Percentiles rank a stretch among this genome's conserved stretches.
These are phyloP conservation scores for Crossocerus cetratus DNA, from an alignment of 2,888 invertebrate genomes.

Conservation along the genomic window DNA sequence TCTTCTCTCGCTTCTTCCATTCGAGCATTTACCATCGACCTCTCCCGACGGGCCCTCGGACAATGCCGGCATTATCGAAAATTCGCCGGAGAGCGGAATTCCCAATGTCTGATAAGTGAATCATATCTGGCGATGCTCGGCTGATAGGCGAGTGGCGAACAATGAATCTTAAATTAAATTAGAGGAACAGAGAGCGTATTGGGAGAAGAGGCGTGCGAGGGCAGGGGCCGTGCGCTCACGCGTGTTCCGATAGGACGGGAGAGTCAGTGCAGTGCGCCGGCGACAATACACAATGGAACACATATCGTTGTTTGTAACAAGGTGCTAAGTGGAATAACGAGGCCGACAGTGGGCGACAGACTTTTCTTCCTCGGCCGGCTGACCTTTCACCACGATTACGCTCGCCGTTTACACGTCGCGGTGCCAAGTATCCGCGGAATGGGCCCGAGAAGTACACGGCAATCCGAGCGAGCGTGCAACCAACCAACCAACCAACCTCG, in stretches of 20 bases:
- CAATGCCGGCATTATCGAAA: conserved; percentile 8
- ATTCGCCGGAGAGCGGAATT: conserved; percentile 5
- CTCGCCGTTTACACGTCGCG: conserved; percentile 50
- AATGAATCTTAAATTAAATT: conserved; percentile 62
- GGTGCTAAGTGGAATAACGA: conserved; percentile 64
- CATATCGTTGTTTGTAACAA: conserved; percentile 62
- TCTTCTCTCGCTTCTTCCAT: background rate
- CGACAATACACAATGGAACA: conserved; percentile 64
- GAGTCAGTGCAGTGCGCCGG: background rate
- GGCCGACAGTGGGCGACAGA: conserved; percentile 63
- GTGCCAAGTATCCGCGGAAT: conserved; percentile 37
- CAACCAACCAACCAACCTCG: conserved; percentile 20
- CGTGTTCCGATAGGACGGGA: too few relatives aligned
- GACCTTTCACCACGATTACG: conserved; percentile 66
- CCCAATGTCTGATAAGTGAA: conserved; percentile 41
- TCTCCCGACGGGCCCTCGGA: background rate
- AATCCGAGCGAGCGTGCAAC: conserved; percentile 5
- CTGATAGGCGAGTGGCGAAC: conserved; percentile 53
- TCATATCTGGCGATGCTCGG: conserved; percentile 33
- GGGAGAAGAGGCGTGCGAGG: conserved; percentile 30
- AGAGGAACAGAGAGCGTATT: conserved; percentile 48
- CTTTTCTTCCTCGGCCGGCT: conserved; percentile 58
- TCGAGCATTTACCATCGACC: too few relatives aligned
- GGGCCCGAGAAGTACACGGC: conserved; percentile 29
- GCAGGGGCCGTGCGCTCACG: too few relatives aligned